Evolutionary conservation across 2,888 invertebrate species (phyloP).

Genomic region (Athalia circularis): DNA sequence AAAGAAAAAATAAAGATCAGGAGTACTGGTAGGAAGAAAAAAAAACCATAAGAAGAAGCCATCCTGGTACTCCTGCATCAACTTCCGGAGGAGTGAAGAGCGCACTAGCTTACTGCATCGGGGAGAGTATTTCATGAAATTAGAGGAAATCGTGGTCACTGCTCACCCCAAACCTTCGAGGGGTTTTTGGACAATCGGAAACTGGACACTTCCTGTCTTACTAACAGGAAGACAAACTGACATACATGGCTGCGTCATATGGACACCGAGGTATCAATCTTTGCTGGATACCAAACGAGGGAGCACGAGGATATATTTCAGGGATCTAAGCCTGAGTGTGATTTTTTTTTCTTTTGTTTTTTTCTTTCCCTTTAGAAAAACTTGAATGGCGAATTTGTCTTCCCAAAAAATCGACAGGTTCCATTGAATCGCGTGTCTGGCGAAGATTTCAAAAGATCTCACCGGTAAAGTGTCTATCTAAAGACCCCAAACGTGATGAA

Average conservation of each 20-base stretch:
- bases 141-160: constrained; percentile 43
- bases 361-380: too few relatives aligned
- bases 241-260: neutral
- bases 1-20: neutral
- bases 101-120: constrained; percentile 20
- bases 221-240: neutral
- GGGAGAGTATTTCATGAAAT: constrained; percentile 26
- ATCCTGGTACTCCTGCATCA: too few relatives aligned
- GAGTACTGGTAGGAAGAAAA: neutral
- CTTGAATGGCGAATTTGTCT: too few relatives aligned
- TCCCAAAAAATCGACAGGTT: too few relatives aligned
- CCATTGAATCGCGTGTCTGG: too few relatives aligned
- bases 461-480: too few relatives aligned
- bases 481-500: too few relatives aligned
- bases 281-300: neutral
- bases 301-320: too few relatives aligned
- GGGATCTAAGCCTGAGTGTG: too few relatives aligned
- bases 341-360: too few relatives aligned
- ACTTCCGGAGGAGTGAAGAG: neutral
- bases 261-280: neutral
- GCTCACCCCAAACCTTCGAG: neutral
- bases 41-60: too few relatives aligned
- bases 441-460: too few relatives aligned
- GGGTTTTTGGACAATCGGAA: neutral
- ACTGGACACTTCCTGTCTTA: constrained; percentile 33